Evolutionary conservation across 2,113 vertebrate species (phyloP).

Genomic region (Brachyhypopomus gauderio): DNA sequence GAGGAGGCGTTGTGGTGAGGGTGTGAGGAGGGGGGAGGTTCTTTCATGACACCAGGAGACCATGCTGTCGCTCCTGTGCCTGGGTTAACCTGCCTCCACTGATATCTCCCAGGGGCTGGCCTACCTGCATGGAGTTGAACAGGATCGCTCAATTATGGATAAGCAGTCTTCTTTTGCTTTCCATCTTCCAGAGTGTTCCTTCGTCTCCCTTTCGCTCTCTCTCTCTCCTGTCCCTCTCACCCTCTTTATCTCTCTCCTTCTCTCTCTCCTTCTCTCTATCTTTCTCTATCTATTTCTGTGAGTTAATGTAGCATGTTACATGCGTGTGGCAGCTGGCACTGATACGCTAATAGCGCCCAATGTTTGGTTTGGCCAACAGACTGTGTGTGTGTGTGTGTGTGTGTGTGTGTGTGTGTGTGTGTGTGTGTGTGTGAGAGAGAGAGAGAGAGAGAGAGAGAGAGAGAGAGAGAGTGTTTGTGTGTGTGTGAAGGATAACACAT

Average conservation of each 20-base stretch:
- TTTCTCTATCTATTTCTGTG: slow-evolving; percentile 16
- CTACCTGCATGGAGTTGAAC: background rate
- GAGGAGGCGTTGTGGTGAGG: background rate
- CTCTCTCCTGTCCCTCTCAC: no score
- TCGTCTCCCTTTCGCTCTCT: background rate
- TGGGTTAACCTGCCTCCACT: background rate
- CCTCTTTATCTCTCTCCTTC: no score
- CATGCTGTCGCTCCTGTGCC: background rate
- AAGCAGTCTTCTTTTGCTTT: slow-evolving; percentile 16
- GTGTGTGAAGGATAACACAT: no score
- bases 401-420: no score
- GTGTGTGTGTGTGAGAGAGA: no score
- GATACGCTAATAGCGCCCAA: slow-evolving; percentile 21
- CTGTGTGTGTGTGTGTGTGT: background rate
- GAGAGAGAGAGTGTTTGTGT: no score
- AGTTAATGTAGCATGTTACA: slow-evolving; percentile 23
- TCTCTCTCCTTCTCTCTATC: background rate
- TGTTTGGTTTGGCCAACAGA: slow-evolving; percentile 41
- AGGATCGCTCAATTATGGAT: slow-evolving; percentile 5
- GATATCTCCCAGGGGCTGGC: background rate
- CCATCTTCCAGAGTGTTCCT: background rate
- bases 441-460: no score
- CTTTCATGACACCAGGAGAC: background rate
- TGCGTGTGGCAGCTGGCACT: slow-evolving; percentile 28
- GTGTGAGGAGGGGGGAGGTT: no score